Evolutionary conservation across 2,888 invertebrate species (phyloP), one percentile per base, ranked within the genome.

Genomic region (Platycheirus rosarum): DNA sequence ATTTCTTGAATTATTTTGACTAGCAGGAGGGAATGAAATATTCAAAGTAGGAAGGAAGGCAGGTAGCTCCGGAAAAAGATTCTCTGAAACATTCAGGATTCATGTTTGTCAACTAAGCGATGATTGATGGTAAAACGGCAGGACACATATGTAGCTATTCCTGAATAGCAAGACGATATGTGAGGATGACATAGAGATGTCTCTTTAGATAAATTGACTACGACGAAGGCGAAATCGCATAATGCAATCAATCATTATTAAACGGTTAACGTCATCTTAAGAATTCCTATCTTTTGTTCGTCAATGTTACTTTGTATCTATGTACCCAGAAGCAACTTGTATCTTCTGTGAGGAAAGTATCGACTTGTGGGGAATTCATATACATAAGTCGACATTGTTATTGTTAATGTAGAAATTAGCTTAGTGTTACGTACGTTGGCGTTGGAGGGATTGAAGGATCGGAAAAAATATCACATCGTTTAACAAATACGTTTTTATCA

Each of bases 191-290:
- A n/a, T n/a, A 29, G 26, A 65, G 46, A 69, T 57, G 57, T 37
- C 35, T 71, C 53, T 49, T 20, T 13, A 51, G 70, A 70, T 62
- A 70, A 71, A 60, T 76, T 71, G 79, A 70, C 70, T 62, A 20
- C 40, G 62, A 48, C 62, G 29, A 66, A 53, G 75, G 76, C 42
- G 75, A 55, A 66, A 75, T 60, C 65, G 48, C 75, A 70, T 70
- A 60, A 70, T 75, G 60, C 70, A 80, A 80, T 80, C 80, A 80
- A 80, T 80, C 80, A 80, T 76, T 80, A 75, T 80, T 75, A 80
- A 80, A 66, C 66, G 70, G 70, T 71, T 80, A 62, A 80, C 76
- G 75, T 80, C 75, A 71, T 71, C 75, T 80, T 70, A 46, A 71
- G 48, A 66, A 60, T 75, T 46, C 62, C 42, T 20, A 35, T 55